Evolutionary conservation across 2,797 vertebrate genomes (phyloP), one percentile per base, ranked within the genome.

Genomic region (Sternarchorhynchus goeldii): DNA sequence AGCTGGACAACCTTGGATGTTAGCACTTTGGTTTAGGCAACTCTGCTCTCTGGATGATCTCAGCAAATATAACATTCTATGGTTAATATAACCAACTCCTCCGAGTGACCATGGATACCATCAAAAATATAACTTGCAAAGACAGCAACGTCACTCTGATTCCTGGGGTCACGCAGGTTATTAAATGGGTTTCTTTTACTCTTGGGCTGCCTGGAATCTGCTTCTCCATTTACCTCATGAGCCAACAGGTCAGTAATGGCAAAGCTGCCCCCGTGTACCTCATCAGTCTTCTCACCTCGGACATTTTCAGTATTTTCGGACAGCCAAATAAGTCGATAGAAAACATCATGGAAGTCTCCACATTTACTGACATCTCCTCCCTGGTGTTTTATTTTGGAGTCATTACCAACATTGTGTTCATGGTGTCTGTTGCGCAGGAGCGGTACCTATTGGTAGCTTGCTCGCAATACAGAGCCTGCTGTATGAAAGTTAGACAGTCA

Each of bases 341-440:
- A 0, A 39, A 4, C 0, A 0, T 20, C 0, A 0, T 50, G 14
- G 5, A 85, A 20, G 75, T 85, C 31, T 17, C 14, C 7, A 14
- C 20, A 16, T 8, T 18, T 25, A 69, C 4, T 31, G 79, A 64
- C 32, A 0, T 82, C 58, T 86, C 87, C 0, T 83, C 87, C 41
- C 82, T 90, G 72, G 81, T 92, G 57, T 90, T 91, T 80, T 88
- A 91, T 14, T 90, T 89, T 2, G 86, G 90, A 0, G 29, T 91
- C 0, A 65, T 88, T 31, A 85, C 88, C 73, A 92, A 91, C 76
- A 41, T 92, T 59, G 84, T 86, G 34, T 87, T 92, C 41, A 89
- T 92, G 91, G 59, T 89, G 17, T 85, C 87, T 64, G 83, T 88
- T 67, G 87, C 91, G 3, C 88, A 91, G 81, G 89, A 90, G 73